Evolutionary conservation across 2,797 vertebrate genomes (phyloP), one percentile per base, ranked within the genome.

Genomic region (Eurystomus glaucurus): DNA sequence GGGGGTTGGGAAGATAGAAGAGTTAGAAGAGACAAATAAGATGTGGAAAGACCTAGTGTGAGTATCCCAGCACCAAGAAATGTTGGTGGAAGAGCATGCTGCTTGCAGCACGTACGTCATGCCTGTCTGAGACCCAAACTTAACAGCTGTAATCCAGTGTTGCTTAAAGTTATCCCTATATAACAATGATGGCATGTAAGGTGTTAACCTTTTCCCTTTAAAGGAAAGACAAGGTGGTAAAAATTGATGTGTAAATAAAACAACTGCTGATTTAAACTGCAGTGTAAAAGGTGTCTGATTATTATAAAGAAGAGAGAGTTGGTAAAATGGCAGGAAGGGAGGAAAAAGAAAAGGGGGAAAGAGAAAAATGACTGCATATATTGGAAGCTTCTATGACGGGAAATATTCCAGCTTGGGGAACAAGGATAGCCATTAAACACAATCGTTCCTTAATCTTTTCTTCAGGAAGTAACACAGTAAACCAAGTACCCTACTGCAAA

Each of bases 321-420:
- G 37, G 70, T 57, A 37, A 85, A 78, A 51, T 9, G 4, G 57
- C 31, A 77, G 13, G 37, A 69, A 72, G 5, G 2, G 0, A 5
- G 0, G 8, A 48, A 25, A 14, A 19, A 2, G 51, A 52, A 35
- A 35, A 35, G 35, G 35, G 0, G 5, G 0, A 11, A 43, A 25
- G 11, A 25, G 3, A 58, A 54, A 68, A 68, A 48, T 17, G 0
- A 60, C 48, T n/a, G 11, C 6, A 2, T 64, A 26, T 33, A 66
- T 1, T 43, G 23, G 22, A 75, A 94, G 55, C 18, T 26, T 83
- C 46, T 45, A 4, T 17, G 9, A 86, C 26, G 62, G 29, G n/a
- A n/a, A 86, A 35, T 43, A 78, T 2, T 89, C 19, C 26, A 69
- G 50, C 35, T 14, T 45, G 20, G 23, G 18, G 25, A 85, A 64